Percentiles rank a stretch among this genome's conserved stretches.
These are phyloP conservation scores for Macaca mulatta DNA, from an alignment of 2,113 vertebrate species.

Conservation along the genomic window DNA sequence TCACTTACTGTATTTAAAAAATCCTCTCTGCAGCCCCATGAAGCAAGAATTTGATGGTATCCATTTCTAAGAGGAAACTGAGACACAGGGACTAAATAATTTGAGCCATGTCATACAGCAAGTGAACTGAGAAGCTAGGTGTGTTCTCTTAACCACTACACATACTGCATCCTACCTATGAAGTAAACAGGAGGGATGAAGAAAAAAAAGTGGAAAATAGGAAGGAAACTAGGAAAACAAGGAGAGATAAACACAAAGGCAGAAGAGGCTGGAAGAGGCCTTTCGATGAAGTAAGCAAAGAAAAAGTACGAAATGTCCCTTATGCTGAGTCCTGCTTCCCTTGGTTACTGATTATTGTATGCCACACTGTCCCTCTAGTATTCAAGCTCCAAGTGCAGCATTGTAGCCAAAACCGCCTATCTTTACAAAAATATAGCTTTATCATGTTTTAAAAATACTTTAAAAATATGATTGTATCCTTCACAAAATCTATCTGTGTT, in stretches of 20 bases:
- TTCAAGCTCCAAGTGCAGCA: background rate
- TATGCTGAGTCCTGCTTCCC: background rate
- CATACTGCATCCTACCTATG: background rate
- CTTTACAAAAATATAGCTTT: background rate
- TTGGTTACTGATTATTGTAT: too few species aligned
- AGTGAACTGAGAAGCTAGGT: background rate
- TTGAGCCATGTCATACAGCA: background rate
- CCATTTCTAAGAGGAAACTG: background rate
- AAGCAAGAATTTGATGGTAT: background rate
- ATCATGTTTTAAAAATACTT: background rate
- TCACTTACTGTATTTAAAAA: background rate
- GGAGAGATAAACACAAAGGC: background rate
- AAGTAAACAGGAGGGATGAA: background rate
- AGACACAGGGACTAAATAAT: background rate
- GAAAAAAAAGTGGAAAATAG: background rate
- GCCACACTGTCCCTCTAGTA: accelerated
- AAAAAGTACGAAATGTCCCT: background rate
- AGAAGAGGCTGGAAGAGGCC: too few species aligned
- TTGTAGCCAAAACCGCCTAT: accelerated
- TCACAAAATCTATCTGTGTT: background rate
- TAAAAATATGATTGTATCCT: background rate
- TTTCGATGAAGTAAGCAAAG: background rate
- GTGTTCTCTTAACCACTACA: too few species aligned
- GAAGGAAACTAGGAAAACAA: background rate
- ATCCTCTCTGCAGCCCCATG: background rate